Evolutionary conservation across 2,113 vertebrate genomes (phyloP).

Genomic region (Seriola dumerili): DNA sequence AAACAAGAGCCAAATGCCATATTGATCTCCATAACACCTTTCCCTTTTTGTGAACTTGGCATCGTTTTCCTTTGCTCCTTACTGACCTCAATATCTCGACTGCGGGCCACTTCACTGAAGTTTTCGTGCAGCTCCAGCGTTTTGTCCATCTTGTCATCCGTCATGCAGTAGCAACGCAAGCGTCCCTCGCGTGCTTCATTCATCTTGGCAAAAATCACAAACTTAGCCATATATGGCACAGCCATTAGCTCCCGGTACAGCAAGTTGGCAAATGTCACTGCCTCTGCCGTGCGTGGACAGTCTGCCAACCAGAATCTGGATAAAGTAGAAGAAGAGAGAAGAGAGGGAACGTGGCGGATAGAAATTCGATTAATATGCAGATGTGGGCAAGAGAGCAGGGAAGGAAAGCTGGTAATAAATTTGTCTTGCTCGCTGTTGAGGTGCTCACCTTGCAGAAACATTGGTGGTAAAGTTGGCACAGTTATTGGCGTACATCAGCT

Average conservation of each 20-base stretch:
- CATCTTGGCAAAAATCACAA: conserved; percentile 99
- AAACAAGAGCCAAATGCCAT: background rate
- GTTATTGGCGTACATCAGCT: conserved; percentile 92
- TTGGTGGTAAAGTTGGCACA: conserved; percentile 99
- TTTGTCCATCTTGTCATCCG: conserved; percentile 98
- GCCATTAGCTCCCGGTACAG: conserved; percentile 94
- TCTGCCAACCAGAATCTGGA: conserved; percentile 97
- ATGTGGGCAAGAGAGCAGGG: background rate
- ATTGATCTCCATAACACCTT: background rate
- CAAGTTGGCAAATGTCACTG: conserved; percentile 93
- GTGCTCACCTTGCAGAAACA: conserved; percentile 94
- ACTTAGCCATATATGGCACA: conserved; percentile 98
- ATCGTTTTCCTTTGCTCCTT: background rate
- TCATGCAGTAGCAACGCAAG: conserved; percentile 99
- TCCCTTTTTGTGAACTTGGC: background rate
- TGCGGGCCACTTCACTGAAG: conserved; percentile 95
- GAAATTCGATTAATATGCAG: background rate
- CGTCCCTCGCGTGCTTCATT: conserved; percentile 93
- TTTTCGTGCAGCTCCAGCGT: conserved; percentile 98
- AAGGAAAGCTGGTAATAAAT: background rate
- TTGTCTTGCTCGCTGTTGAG: background rate
- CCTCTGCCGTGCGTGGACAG: conserved; percentile 95
- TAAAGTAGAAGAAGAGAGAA: background rate
- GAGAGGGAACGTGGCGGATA: background rate
- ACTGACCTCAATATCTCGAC: conserved; percentile 96